Evolutionary conservation across 2,797 vertebrate genomes (phyloP), one percentile per base, ranked within the genome.

Genomic region (Sebastes kiyomatsui): DNA sequence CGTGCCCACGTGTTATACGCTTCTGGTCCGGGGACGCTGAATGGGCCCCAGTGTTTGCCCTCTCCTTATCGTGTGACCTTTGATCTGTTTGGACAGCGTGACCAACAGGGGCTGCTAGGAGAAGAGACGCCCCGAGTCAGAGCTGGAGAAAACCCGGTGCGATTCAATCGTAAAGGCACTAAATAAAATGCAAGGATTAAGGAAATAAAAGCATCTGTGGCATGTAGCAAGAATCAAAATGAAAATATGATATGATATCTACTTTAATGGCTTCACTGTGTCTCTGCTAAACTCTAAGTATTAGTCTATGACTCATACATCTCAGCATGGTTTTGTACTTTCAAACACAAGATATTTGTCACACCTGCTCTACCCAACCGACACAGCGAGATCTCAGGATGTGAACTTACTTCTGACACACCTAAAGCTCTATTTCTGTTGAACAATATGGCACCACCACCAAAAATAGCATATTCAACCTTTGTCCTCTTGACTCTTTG

Each of bases 41-140:
- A 95, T 93, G 84, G 88, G 81, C 83, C 86, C 87, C 90, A 91
- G 90, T 94, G 92, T 93, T 93, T 82, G n/a, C 82, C 86, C 85
- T 83, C 84, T 93, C 75, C 93, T 95, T 94, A 95, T 95, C 94
- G 69, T 86, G 87, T 93, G 93, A 93, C 93, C 94, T 95, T 95
- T 94, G 94, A 94, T 94, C 93, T 93, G 93, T 95, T 95, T 95
- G 93, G 94, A 94, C 94, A 94, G 92, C 89, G 86, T 95, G 93
- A 94, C 93, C 92, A 77, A 75, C 86, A 75, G 67, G 77, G 82
- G 75, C 87, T 72, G 77, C 23, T 23, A 75, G 75, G 65, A 87
- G 77, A 74, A 33, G 66, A 78, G 56, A 16, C 23, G 11, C 13
- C 59, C 72, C 59, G 33, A 81, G 75, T 75, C 72, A 75, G 22